Evolutionary conservation across 37 sponge, comb jelly and placozoan species (phyloP).

Genomic region (Hexactinellida sp.): DNA sequence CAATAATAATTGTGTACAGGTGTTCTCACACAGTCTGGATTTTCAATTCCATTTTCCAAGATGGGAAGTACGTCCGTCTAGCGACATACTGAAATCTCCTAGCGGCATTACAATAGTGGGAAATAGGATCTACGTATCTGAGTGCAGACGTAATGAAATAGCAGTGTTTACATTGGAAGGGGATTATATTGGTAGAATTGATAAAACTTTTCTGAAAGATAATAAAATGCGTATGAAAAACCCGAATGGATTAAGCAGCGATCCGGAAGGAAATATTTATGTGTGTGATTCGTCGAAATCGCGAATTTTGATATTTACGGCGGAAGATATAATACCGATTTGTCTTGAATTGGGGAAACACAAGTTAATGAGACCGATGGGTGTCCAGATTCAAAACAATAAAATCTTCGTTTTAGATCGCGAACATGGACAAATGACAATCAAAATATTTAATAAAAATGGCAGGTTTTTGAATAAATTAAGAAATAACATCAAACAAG

Average conservation of each 20-base stretch:
- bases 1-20: neutral
- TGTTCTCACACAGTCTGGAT: neutral
- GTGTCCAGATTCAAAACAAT: neutral
- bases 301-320: neutral
- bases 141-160: neutral
- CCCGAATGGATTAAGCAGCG: neutral
- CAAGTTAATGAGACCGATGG: neutral
- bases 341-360: neutral
- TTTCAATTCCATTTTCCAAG: neutral
- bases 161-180: neutral
- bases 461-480: neutral
- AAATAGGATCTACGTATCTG: neutral
- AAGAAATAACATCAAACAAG: neutral
- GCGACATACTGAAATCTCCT: neutral
- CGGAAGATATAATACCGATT: neutral
- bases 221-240: neutral
- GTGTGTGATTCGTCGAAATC: neutral
- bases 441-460: neutral
- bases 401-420: neutral
- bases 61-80: neutral
- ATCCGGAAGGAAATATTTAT: neutral
- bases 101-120: neutral
- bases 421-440: neutral
- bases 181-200: neutral
- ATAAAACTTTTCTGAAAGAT: conserved; percentile 3